Conservation (phyloP, 2,797 vertebrate species). For the Eleutherodactylus coqui region DNA sequence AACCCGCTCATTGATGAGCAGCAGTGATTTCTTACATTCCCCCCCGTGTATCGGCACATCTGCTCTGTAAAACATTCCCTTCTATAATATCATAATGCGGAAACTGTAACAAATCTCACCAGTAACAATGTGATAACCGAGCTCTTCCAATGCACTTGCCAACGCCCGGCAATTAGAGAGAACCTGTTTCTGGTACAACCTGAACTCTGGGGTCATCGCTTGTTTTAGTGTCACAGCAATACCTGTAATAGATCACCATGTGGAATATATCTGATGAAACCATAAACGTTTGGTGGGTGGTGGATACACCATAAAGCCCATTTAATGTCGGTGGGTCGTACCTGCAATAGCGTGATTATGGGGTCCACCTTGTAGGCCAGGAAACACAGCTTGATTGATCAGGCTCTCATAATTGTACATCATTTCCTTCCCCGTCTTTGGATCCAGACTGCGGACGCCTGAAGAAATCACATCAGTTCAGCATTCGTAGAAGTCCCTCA, state of each 20-base stretch:
- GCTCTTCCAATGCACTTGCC: constrained; percentile 73
- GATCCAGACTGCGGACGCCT: constrained; percentile 89
- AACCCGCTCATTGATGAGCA: too few species aligned
- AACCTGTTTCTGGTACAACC: constrained; percentile 89
- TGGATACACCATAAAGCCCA: too few species aligned
- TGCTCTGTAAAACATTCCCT: too few species aligned
- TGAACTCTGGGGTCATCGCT: constrained; percentile 90
- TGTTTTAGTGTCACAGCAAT: constrained; percentile 92
- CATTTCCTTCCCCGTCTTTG: constrained; percentile 88
- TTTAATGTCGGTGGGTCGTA: constrained; percentile 64
- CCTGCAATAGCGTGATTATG: constrained; percentile 98
- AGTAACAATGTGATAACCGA: constrained; percentile 91
- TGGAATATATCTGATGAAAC: background rate
- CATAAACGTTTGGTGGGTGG: background rate
- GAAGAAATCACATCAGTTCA: background rate
- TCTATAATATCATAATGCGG: background rate
- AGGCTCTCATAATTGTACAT: constrained; percentile 89
- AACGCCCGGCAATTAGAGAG: constrained; percentile 87
- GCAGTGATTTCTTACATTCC: too few species aligned
- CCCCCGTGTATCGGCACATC: too few species aligned
- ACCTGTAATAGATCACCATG: constrained; percentile 73
- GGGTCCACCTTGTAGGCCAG: constrained; percentile 96
- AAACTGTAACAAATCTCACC: constrained; percentile 73
- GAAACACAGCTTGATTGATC: constrained; percentile 96
- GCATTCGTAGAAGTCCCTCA: background rate